Conservation (phyloP, 1,140 invertebrate genomes). For the Archivesica marissinica region DNA sequence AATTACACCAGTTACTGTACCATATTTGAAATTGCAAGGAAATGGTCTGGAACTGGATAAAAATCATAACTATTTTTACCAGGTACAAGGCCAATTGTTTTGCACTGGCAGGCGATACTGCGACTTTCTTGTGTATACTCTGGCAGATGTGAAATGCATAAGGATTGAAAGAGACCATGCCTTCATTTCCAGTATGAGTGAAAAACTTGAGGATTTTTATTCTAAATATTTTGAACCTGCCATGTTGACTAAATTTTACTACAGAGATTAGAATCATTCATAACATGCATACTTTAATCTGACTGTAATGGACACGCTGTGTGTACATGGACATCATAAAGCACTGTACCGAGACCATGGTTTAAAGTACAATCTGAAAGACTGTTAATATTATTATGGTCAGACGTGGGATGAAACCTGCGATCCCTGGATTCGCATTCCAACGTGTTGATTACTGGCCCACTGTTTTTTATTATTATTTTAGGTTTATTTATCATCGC, state of each 20-base stretch:
- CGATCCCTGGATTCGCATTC: too few species aligned
- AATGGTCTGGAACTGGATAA: constrained; percentile 31
- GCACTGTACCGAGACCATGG: too few species aligned
- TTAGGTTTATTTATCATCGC: too few species aligned
- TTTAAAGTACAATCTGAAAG: too few species aligned
- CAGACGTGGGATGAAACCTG: too few species aligned
- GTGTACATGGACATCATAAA: too few species aligned
- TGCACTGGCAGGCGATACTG: constrained; percentile 48
- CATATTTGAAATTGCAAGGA: constrained; percentile 46
- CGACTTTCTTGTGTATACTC: constrained; percentile 50
- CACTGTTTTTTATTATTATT: too few species aligned
- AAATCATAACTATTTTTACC: constrained; percentile 62
- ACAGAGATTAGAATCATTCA: too few species aligned
- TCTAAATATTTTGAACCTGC: constrained; percentile 62
- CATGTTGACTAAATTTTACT: constrained; percentile 21
- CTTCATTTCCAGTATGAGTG: constrained; percentile 28
- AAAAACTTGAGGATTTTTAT: constrained; percentile 52
- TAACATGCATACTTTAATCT: too few species aligned
- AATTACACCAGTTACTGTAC: constrained; percentile 55
- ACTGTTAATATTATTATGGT: too few species aligned
- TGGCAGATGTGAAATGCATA: constrained; percentile 55
- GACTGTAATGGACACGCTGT: constrained; percentile 1
- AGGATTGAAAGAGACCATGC: constrained; percentile 10
- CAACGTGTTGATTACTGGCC: too few species aligned
- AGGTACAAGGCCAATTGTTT: constrained; percentile 66